Evolutionary conservation across 2,888 invertebrate species (phyloP), one percentile per base, ranked within the genome.

Genomic region (Eucriotettix oculatus): DNA sequence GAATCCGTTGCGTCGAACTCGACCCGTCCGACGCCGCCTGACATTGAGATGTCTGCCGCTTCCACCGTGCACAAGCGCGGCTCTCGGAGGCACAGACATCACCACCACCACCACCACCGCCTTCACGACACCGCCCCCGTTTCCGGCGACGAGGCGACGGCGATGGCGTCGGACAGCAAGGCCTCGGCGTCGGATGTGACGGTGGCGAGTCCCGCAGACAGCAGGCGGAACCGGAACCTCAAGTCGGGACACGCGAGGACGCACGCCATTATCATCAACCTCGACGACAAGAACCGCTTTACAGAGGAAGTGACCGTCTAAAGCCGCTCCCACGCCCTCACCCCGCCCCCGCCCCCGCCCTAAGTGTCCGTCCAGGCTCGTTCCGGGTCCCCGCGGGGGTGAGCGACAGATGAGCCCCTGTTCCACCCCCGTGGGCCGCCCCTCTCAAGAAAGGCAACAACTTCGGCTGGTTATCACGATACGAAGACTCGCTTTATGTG

Each of bases 301-400:
- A 87, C 87, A 54, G 87, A 88, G 72, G 88, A 88, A 73, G 86
- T 88, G 64, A 87, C 87, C 57, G 88, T 88, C 67, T 87, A 68
- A 70, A 29, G 2, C 48, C 48, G 48, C 48, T 9, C n/a, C 48
- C 9, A 2, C 29, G 29, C 29, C 29, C 29, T 7, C 2, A 29
- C 7, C 29, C 29, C 29, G 29, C 29, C 29, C 29, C 29, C 29
- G 29, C 29, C 29, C 29, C 29, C 29, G 29, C 29, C 29, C 29
- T 29, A 29, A 29, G 29, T 29, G 29, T 29, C 29, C 29, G 29
- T 29, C 29, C 29, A 29, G 29, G 29, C 29, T 29, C 29, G 29
- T 29, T 29, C 29, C 29, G 29, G 29, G 29, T 29, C 29, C 29
- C 29, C 29, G 29, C 29, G 29, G 7, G 29, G 29, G 29, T 29